A percentile compares a stretch with the other conserved stretches of the same genome.
These are phyloP conservation scores for Tetragnatha montana DNA, from an alignment of 2,888 invertebrate genomes.

Conservation along the genomic window DNA sequence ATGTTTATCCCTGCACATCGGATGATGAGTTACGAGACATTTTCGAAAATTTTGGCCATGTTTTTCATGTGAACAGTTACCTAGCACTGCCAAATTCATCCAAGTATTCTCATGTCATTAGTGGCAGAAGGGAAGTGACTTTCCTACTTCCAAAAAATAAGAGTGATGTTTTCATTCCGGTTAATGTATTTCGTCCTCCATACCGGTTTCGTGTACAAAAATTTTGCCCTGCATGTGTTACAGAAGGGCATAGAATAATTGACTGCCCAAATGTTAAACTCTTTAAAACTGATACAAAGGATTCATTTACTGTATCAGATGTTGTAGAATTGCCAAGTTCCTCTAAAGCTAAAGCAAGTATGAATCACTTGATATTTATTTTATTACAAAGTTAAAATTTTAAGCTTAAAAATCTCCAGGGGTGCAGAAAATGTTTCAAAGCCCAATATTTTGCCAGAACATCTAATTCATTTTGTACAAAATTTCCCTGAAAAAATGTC, in stretches of 20 bases:
- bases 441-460: too few relatives aligned
- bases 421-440: too few relatives aligned
- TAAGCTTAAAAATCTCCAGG: too few relatives aligned
- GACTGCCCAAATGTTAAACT: conserved; percentile 28
- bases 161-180: conserved; percentile 5
- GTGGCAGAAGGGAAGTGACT: conserved; percentile 40
- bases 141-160: conserved; percentile 20
- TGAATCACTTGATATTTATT: too few relatives aligned
- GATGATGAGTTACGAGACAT: conserved; percentile 28
- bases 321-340: too few relatives aligned
- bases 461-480: too few relatives aligned
- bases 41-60: conserved; percentile 34
- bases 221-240: conserved; percentile 39
- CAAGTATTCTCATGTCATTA: conserved; percentile 46
- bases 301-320: too few relatives aligned
- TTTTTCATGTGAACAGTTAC: conserved; percentile 6
- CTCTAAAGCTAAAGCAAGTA: too few relatives aligned
- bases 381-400: too few relatives aligned
- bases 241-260: conserved; percentile 43
- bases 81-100: conserved; percentile 37
- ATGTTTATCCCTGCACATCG: conserved; percentile 29
- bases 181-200: conserved; percentile 16
- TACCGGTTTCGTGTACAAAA: conserved; percentile 28
- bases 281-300: too few relatives aligned
- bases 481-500: too few relatives aligned